Percentiles rank a stretch among this genome's conserved stretches.
phyloP scores from a whole-genome alignment of 2,888 invertebrate genomes.

The Hirtodrosophila cameraria region DNA sequence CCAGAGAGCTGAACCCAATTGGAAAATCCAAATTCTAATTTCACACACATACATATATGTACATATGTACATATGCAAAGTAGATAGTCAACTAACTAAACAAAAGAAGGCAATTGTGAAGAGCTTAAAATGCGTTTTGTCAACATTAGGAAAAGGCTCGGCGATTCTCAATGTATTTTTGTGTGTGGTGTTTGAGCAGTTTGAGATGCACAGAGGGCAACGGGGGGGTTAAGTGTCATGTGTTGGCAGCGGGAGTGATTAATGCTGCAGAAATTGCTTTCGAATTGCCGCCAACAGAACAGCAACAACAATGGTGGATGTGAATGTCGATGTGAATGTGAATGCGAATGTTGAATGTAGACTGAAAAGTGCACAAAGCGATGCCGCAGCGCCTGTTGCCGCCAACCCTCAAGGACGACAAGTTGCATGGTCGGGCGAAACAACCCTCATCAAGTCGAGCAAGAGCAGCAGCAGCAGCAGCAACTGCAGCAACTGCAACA shows the following conservation, averaged over 20 bases:
- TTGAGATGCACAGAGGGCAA: background rate
- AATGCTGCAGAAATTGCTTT: constrained; percentile 79
- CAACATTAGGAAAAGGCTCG: constrained; percentile 70
- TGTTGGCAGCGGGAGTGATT: constrained; percentile 65
- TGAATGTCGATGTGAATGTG: too few species aligned
- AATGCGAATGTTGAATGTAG: constrained; percentile 22
- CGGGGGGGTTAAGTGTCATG: constrained; percentile 29
- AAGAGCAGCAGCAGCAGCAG: constrained; percentile 18
- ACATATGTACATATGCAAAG: constrained; percentile 1
- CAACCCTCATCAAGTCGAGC: constrained; percentile 63
- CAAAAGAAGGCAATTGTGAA: constrained; percentile 70
- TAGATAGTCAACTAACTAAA: constrained; percentile 58
- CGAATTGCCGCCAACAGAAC: constrained; percentile 62
- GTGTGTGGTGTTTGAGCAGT: constrained; percentile 1
- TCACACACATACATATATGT: constrained; percentile 4
- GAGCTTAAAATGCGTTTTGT: constrained; percentile 82
- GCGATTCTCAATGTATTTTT: background rate
- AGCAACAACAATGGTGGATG: constrained; percentile 31
- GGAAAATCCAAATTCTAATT: constrained; percentile 48
- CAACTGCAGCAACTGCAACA: constrained; percentile 37
- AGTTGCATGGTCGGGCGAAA: constrained; percentile 18
- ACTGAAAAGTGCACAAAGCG: constrained; percentile 65
- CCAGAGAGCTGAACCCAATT: constrained; percentile 17
- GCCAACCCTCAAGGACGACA: constrained; percentile 61
- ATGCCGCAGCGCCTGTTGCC: constrained; percentile 61